Evolutionary conservation across 2,113 vertebrate species (phyloP).

Genomic region (Lethenteron reissneri): DNA sequence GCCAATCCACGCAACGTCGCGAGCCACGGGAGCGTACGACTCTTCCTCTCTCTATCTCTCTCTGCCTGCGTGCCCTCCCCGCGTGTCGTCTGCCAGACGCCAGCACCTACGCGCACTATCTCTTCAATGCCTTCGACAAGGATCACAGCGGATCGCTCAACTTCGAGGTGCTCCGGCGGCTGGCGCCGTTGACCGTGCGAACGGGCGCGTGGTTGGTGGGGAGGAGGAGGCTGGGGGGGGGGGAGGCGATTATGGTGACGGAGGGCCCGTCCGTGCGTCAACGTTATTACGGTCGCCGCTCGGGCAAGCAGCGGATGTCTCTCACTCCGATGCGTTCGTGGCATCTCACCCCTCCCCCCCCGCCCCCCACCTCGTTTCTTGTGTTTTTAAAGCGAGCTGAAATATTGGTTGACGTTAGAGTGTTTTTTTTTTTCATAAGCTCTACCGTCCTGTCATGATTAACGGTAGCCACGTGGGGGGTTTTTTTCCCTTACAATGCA

Average conservation of each 20-base stretch:
- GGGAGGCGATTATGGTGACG: neutral
- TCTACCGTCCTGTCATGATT: no score
- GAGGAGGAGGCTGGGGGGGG: neutral
- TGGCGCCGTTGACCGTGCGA: neutral
- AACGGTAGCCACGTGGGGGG: no score
- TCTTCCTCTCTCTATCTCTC: neutral
- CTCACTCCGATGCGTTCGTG: no score
- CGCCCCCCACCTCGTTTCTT: no score
- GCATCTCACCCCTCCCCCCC: no score
- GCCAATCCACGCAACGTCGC: no score
- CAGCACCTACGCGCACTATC: constrained; percentile 78
- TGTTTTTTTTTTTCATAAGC: no score
- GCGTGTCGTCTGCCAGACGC: constrained; percentile 41
- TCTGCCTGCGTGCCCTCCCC: neutral
- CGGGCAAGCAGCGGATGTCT: no score
- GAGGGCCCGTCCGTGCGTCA: neutral
- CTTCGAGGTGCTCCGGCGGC: constrained; percentile 47
- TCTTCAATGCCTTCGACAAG: constrained; percentile 85
- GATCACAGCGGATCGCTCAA: constrained; percentile 64
- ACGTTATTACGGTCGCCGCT: neutral
- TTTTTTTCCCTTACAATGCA: no score
- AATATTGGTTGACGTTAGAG: no score
- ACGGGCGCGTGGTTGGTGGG: neutral
- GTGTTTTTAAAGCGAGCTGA: no score
- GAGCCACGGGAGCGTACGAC: no score